Conservation (phyloP, 2,113 vertebrate genomes). For the Suncus etruscus region DNA sequence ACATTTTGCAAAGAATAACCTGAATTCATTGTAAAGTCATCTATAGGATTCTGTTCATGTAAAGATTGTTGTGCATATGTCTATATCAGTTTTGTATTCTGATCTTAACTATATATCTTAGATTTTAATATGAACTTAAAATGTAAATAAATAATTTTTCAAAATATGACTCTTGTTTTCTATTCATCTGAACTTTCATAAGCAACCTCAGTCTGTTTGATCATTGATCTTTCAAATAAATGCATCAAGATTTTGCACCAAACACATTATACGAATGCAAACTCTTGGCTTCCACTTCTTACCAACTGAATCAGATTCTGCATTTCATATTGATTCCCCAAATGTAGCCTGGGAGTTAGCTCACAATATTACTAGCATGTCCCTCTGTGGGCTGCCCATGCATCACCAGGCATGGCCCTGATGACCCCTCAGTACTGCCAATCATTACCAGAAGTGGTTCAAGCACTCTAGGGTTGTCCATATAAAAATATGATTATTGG, state of each 20-base stretch:
- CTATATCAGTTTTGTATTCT: slow-evolving; percentile 71
- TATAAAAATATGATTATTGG: too few species aligned
- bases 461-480: too few species aligned
- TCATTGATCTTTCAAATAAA: slow-evolving; percentile 33
- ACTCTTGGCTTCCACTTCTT: neutral
- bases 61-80: slow-evolving; percentile 75
- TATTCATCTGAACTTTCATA: slow-evolving; percentile 5
- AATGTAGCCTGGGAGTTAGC: too few species aligned
- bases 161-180: slow-evolving; percentile 57
- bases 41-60: slow-evolving; percentile 69
- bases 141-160: slow-evolving; percentile 78
- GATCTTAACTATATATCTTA: slow-evolving; percentile 56
- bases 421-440: too few species aligned
- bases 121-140: slow-evolving; percentile 64
- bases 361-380: too few species aligned
- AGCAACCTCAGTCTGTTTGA: slow-evolving; percentile 23
- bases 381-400: too few species aligned
- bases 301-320: slow-evolving; percentile 1
- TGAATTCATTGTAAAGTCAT: slow-evolving; percentile 45
- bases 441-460: too few species aligned
- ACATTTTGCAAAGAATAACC: slow-evolving; percentile 46
- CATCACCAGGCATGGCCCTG: too few species aligned
- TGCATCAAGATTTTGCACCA: slow-evolving; percentile 36
- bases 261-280: slow-evolving; percentile 32
- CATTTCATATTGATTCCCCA: neutral